Evolutionary conservation across 2,797 vertebrate genomes (phyloP), one percentile per base, ranked within the genome.

Genomic region (Chelmon rostratus): DNA sequence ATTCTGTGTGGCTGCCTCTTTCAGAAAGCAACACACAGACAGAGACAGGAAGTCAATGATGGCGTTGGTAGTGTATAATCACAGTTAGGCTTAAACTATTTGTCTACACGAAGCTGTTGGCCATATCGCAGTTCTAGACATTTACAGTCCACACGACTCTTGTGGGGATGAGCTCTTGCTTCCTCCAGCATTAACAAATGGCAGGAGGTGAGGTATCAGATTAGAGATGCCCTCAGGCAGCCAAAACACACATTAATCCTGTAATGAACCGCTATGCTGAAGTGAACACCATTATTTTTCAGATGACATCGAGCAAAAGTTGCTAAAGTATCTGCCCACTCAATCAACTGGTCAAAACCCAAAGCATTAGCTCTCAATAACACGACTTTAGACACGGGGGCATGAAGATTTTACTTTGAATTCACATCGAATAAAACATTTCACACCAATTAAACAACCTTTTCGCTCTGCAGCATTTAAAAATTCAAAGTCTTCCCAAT

Each of bases 221-320:
- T 90, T 84, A 87, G 72, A 82, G 80, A 78, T 79, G 81, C 86
- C 90, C 86, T 81, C 66, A 33, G 86, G 86, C 84, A 68, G 52
- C 77, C 83, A 67, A 78, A 80, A 84, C 76, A 74, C 79, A 86
- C 87, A 88, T 89, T 85, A 79, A 89, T 88, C 87, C 82, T 76
- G 79, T 76, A 79, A 88, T 66, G 86, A 79, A 74, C 85, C 70
- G 46, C 77, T 59, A 72, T 57, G 77, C 81, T 81, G 70, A 67
- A 69, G 79, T 44, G 71, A 85, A 61, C 79, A 21, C 71, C 74
- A 74, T 76, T 86, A 80, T 84, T 87, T 82, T 83, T 86, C 71
- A 61, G 72, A 68, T 82, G 85, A 84, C 88, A 83, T 3, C 46
- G 38, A 80, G 75, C 64, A 53, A 82, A 79, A 63, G 65, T 80